Evolutionary conservation across 2,888 invertebrate species (phyloP), one percentile per base, ranked within the genome.

Genomic region (Eupithecia subfuscata): DNA sequence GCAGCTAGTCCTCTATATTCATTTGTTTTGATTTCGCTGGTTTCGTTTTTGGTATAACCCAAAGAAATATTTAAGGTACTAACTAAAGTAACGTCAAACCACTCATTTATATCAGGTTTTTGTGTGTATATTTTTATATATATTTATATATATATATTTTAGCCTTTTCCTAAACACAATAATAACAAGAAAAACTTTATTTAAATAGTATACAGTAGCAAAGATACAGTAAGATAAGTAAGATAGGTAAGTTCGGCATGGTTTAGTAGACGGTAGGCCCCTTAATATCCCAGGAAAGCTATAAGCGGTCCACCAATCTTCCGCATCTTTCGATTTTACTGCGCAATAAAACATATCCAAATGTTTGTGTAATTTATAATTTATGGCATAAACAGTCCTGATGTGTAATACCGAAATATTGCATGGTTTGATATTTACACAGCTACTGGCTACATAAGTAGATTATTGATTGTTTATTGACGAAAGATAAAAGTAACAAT

Each of bases 311-410:
- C 81, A 82, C 85, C 87, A 84, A 85, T 87, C 83, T 86, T 85
- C 83, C 83, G 79, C 84, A 86, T 88, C 89, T 90, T 89, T 87
- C 85, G 83, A 90, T 91, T 91, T 93, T 91, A 92, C 90, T 84
- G 85, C 78, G 84, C 85, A 89, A 91, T 93, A 91, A 93, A 93
- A 92, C 90, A 89, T 89, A 92, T 90, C 83, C 88, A 88, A 88
- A 89, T 92, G 92, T 93, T 93, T 92, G 88, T 89, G 84, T 90
- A 90, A 89, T 89, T 89, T 86, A 88, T 91, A 91, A 93, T 93
- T 93, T 93, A 95, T 93, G 76, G 87, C 81, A 85, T 92, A 93
- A 94, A 93, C 89, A 92, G 79, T 79, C 79, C 80, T 80, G 79
- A 78, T 79, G 72, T 79, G 72, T 63, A 40, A 73, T 76, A 16